These are phyloP conservation scores for Corythornis leucogaster DNA, from an alignment of 2,797 vertebrate species.

Conservation along the genomic window DNA sequence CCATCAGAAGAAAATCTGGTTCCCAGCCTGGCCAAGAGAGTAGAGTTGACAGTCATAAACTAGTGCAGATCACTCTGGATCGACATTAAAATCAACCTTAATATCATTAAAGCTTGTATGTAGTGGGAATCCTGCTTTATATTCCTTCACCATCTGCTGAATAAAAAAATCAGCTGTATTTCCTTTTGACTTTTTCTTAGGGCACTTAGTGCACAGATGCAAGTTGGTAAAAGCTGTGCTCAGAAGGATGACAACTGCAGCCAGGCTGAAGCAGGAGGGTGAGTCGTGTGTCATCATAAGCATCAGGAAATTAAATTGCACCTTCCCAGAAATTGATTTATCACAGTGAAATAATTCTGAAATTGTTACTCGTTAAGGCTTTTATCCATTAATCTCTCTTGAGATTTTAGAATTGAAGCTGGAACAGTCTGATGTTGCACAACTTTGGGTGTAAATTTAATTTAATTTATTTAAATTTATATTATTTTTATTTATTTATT, in stretches of 20 bases:
- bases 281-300: not conserved
- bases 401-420: not conserved
- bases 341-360: not conserved
- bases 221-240: not conserved
- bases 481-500: not conserved
- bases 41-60: constrained; percentile 10
- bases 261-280: not conserved
- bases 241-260: not conserved
- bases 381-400: not conserved
- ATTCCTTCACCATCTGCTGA: constrained; percentile 37
- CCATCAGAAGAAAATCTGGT: not conserved
- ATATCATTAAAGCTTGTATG: not conserved
- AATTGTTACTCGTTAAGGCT: not conserved
- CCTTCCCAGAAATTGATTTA: not conserved
- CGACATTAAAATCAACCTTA: constrained; percentile 31
- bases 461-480: not conserved
- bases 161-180: not conserved
- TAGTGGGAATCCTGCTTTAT: constrained; percentile 19
- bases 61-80: not conserved
- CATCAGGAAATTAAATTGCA: not conserved
- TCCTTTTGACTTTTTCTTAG: not conserved
- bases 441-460: not conserved
- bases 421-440: not conserved
- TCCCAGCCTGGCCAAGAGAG: not conserved
- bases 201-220: not conserved